Percentiles rank a stretch among this genome's conserved stretches.
Conservation (phyloP, 2,888 invertebrate genomes). For the Cosmorhoe ocellata region DNA sequence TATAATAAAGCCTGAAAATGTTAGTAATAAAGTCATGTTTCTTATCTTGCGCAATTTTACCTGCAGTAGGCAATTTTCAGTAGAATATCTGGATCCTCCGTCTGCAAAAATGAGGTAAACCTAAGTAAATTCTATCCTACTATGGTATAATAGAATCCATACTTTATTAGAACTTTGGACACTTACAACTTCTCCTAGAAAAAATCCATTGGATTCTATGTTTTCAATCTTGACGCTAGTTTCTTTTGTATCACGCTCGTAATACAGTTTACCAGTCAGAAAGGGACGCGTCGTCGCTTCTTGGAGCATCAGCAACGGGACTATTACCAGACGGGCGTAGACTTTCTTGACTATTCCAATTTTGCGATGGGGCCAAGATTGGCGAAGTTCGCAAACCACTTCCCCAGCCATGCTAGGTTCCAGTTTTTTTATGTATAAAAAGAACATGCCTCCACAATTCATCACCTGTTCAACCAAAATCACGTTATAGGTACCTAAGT, state of each 20-base stretch:
- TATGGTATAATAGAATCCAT: too few relatives aligned
- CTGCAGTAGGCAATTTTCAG: constrained; percentile 10
- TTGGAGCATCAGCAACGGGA: constrained; percentile 15
- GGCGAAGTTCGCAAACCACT: constrained; percentile 41
- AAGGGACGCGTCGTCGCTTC: neutral
- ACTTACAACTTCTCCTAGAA: too few relatives aligned
- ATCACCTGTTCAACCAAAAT: constrained; percentile 36
- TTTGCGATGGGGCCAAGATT: constrained; percentile 27
- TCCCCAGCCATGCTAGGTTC: constrained; percentile 43
- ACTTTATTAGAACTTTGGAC: too few relatives aligned
- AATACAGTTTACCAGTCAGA: constrained; percentile 1
- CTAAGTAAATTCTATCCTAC: too few relatives aligned
- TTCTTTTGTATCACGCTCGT: neutral
- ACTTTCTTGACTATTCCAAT: constrained; percentile 32
- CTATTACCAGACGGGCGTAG: constrained; percentile 21
- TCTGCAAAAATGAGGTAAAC: too few relatives aligned
- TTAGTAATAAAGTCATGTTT: too few relatives aligned
- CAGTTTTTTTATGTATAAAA: constrained; percentile 40
- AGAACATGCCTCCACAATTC: constrained; percentile 36
- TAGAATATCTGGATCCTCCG: neutral
- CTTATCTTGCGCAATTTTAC: neutral
- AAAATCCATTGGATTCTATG: too few relatives aligned
- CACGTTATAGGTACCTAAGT: too few relatives aligned
- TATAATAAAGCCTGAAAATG: too few relatives aligned
- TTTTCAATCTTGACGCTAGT: neutral